Conservation (phyloP, 2,888 invertebrate species). For the Phortica magna region DNA sequence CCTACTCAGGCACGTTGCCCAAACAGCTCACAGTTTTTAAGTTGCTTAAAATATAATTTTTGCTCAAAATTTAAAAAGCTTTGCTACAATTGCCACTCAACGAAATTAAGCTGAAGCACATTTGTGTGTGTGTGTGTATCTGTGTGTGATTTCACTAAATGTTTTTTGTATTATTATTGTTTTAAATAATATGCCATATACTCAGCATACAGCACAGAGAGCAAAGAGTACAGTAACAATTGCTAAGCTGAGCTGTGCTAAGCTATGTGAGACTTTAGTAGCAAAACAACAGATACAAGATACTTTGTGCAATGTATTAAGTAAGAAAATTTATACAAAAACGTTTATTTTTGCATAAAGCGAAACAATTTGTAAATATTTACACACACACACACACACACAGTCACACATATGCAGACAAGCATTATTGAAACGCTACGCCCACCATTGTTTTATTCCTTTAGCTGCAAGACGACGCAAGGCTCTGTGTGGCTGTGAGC, state of each 20-base stretch:
- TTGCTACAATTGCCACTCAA: neutral
- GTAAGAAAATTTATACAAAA: conserved; percentile 15
- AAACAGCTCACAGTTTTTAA: too few relatives aligned
- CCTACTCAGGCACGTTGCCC: too few relatives aligned
- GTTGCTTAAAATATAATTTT: too few relatives aligned
- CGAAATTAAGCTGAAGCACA: neutral
- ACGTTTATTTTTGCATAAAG: conserved; percentile 28
- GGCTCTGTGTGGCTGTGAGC: neutral
- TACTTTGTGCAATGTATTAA: neutral
- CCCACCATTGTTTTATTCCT: neutral
- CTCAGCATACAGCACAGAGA: too few relatives aligned
- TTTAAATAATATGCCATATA: neutral
- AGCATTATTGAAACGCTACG: neutral
- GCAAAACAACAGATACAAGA: neutral
- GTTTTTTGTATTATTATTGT: neutral
- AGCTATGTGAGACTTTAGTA: neutral
- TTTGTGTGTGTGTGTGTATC: neutral
- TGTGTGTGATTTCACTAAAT: too few relatives aligned
- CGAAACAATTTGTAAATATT: conserved; percentile 30
- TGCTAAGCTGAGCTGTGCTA: too few relatives aligned
- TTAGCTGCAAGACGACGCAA: neutral
- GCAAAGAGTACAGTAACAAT: too few relatives aligned
- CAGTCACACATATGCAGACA: neutral
- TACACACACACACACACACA: conserved; percentile 1
- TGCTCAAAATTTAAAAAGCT: neutral